Conservation (phyloP, 1,140 invertebrate genomes). For the Anagrus nilaparvatae region DNA sequence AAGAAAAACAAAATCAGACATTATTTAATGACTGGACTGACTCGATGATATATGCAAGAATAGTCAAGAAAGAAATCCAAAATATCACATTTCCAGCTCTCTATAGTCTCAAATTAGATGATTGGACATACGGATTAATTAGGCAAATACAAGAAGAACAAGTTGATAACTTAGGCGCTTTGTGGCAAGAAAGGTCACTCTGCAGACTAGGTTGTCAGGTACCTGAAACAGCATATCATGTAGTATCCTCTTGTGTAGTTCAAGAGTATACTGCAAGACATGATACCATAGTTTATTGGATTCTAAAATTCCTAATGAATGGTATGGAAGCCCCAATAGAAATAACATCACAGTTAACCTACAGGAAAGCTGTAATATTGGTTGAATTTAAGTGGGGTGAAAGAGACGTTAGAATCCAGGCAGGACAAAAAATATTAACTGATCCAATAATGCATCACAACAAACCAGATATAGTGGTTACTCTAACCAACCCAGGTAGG, state of each 20-base stretch:
- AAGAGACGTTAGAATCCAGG: too few relatives aligned
- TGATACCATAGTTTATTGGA: conserved; percentile 6
- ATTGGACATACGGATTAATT: conserved; percentile 1
- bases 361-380: too few relatives aligned
- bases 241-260: not conserved
- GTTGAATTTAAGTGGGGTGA: too few relatives aligned
- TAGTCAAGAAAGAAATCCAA: not conserved
- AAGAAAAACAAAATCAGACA: not conserved
- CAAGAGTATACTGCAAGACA: not conserved
- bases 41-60: conserved; percentile 5
- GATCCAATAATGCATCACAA: too few relatives aligned
- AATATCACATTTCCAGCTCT: conserved; percentile 7
- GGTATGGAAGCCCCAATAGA: not conserved
- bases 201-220: conserved; percentile 6
- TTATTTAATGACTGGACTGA: not conserved
- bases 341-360: too few relatives aligned
- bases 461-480: too few relatives aligned
- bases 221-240: conserved; percentile 9
- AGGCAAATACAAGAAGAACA: conserved; percentile 10
- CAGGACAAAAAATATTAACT: too few relatives aligned
- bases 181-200: not conserved
- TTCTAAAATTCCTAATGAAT: conserved; percentile 3
- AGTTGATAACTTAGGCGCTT: conserved; percentile 2
- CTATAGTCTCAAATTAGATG: not conserved
- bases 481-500: too few relatives aligned